A percentile compares a stretch with the other conserved stretches of the same genome.
These are phyloP conservation scores for Apodemia zela DNA, from an alignment of 2,888 invertebrate species.

Conservation along the genomic window DNA sequence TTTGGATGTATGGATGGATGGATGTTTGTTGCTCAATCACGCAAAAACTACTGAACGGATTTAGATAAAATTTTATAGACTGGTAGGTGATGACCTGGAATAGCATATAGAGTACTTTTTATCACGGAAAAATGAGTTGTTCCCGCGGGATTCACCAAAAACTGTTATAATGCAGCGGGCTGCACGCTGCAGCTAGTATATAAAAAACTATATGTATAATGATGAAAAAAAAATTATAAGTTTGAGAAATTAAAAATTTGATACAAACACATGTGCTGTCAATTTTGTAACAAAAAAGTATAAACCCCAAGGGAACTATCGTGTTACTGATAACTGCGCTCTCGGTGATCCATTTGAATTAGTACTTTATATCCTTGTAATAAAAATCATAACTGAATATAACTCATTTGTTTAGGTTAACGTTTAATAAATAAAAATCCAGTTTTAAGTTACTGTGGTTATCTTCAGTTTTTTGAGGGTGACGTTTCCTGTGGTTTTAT, in stretches of 20 bases:
- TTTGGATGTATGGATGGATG: no score
- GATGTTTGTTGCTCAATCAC: no score
- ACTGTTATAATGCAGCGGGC: no score
- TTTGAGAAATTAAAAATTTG: no score
- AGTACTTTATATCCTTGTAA: conserved; percentile 24
- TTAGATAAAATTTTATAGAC: no score
- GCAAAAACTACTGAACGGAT: no score
- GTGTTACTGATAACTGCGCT: conserved; percentile 43
- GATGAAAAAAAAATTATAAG: neutral
- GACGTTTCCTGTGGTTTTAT: conserved; percentile 23
- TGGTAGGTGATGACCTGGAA: no score
- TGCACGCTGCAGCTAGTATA: no score
- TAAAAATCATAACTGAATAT: conserved; percentile 30
- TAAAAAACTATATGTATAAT: no score
- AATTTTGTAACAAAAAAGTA: conserved; percentile 36
- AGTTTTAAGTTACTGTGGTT: conserved; percentile 40
- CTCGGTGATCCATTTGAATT: conserved; percentile 27
- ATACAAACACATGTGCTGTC: conserved; percentile 7
- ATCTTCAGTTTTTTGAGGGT: conserved; percentile 35
- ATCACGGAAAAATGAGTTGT: no score
- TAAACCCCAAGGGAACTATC: conserved; percentile 49
- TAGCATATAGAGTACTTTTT: no score
- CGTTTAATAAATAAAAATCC: conserved; percentile 37
- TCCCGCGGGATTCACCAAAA: no score
- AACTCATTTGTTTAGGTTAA: neutral